Base-by-base conservation (phyloP, 2,888 invertebrate genomes). In the Clunio marinus region DNA sequence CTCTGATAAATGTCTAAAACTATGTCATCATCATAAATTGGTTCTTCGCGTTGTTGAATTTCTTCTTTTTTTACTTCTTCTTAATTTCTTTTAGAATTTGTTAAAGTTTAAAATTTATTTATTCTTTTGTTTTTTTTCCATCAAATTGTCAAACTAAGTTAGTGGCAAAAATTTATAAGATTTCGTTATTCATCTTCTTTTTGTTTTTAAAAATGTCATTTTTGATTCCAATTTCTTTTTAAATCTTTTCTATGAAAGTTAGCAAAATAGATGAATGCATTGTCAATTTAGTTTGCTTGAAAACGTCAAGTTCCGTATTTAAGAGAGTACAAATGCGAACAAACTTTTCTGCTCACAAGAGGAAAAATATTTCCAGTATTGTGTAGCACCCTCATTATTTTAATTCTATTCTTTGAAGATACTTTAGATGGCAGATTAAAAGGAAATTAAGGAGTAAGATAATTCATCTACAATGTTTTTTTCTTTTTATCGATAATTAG, bases 241-340 rank as follows among this genome's bases (percentile, higher is more conserved):
- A n/a, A 51, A 51, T 51, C n/a, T 41, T 51, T 8, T 32, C 35
- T 8, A 32, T 32, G 13, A 32, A 32, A 8, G 35, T 32, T 32
- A 32, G 35, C 35, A 51, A 51, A 51, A 51, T 51, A 51, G n/a
- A n/a, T n/a, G n/a, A n/a, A 51, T 51, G 51, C 51, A 51, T 7
- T 51, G 17, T 51, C 51, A 51, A 51, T 51, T 20, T 51, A 20
- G 51, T 51, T 51, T n/a, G 51, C 51, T 51, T 51, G 20, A 51
- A 51, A 51, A 22, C 51, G 17, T 51, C 22, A 13, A 17, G 5
- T 32, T 32, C 5, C 15, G 41, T 41, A n/a, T 10, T 41, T 15
- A n/a, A 41, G 10, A 10, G 41, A 41, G n/a, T 10, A 41, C 10
- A 15, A 41, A 41, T 41, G 5, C 7, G 41, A 41, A 41, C 32